Percentiles rank a stretch among this genome's conserved stretches.
phyloP scores from a whole-genome alignment of 2,888 invertebrate genomes.

The Chrysotoxum bicinctum region DNA sequence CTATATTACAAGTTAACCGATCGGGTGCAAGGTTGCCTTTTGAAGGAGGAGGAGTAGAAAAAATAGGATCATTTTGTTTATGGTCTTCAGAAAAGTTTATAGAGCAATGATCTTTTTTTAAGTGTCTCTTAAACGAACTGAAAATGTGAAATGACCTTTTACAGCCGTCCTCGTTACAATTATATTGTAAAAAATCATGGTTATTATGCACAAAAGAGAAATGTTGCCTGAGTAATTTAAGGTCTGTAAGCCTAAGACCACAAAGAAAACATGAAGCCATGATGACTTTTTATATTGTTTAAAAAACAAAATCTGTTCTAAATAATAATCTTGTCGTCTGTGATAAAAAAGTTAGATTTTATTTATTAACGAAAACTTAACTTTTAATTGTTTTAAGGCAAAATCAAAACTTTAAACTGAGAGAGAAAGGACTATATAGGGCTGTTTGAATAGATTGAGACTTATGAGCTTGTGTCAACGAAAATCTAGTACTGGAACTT shows the following conservation, averaged over 20 bases:
- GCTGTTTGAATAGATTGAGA: no score
- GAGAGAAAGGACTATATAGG: no score
- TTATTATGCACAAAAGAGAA: background rate
- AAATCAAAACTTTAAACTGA: no score
- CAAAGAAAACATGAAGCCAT: conserved; percentile 10
- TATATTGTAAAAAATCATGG: background rate
- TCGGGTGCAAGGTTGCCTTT: background rate
- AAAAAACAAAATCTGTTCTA: no score
- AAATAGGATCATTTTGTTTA: background rate
- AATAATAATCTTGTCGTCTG: no score
- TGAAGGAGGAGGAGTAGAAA: background rate
- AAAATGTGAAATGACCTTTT: conserved; percentile 1
- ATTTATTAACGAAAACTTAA: no score
- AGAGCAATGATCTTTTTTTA: background rate
- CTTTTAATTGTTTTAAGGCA: no score
- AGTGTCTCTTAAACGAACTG: background rate
- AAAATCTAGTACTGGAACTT: no score
- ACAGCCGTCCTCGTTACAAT: conserved; percentile 8
- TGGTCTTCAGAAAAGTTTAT: background rate
- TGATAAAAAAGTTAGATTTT: no score
- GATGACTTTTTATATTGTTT: no score
- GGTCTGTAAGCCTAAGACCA: background rate
- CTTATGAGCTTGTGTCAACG: no score
- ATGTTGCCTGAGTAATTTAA: conserved; percentile 4
- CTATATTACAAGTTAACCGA: background rate